Conservation (phyloP, 2,113 vertebrate species). For the Smithornis capensis region DNA sequence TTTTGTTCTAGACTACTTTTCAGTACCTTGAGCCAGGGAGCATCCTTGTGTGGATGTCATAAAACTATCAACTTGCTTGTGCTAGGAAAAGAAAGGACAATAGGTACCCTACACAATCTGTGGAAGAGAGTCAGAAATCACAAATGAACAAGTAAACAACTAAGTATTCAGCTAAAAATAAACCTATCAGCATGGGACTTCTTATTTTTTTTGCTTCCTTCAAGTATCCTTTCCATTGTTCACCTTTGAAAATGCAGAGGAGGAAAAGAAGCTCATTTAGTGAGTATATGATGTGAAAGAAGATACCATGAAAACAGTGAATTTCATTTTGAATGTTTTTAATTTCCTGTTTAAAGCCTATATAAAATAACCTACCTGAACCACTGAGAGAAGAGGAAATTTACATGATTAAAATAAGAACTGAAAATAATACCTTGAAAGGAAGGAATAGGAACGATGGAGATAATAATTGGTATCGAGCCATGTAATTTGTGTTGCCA, state of each 20-base stretch:
- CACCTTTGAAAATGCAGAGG: slow-evolving; percentile 18
- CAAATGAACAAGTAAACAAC: not conserved
- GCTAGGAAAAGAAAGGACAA: not conserved
- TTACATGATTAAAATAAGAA: slow-evolving; percentile 70
- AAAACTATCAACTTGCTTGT: not conserved
- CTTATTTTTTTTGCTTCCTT: not conserved
- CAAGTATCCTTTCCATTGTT: not conserved
- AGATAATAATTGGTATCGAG: slow-evolving; percentile 41
- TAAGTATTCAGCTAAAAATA: slow-evolving; percentile 21
- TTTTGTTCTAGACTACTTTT: not conserved
- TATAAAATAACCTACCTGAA: slow-evolving; percentile 69
- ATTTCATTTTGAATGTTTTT: slow-evolving; percentile 54
- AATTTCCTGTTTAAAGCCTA: slow-evolving; percentile 70
- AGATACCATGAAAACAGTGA: slow-evolving; percentile 59
- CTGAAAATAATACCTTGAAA: slow-evolving; percentile 60
- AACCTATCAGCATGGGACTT: not conserved
- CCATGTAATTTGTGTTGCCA: slow-evolving; percentile 41
- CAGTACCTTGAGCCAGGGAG: not conserved
- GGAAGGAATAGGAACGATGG: not conserved
- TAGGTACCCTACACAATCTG: not conserved
- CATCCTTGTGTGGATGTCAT: not conserved
- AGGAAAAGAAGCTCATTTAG: slow-evolving; percentile 23
- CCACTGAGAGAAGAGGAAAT: slow-evolving; percentile 63
- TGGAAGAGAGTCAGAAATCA: not conserved
- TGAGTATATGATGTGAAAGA: slow-evolving; percentile 37